These are phyloP conservation scores for Mergus octosetaceus DNA, from an alignment of 2,797 vertebrate species.

Conservation along the genomic window DNA sequence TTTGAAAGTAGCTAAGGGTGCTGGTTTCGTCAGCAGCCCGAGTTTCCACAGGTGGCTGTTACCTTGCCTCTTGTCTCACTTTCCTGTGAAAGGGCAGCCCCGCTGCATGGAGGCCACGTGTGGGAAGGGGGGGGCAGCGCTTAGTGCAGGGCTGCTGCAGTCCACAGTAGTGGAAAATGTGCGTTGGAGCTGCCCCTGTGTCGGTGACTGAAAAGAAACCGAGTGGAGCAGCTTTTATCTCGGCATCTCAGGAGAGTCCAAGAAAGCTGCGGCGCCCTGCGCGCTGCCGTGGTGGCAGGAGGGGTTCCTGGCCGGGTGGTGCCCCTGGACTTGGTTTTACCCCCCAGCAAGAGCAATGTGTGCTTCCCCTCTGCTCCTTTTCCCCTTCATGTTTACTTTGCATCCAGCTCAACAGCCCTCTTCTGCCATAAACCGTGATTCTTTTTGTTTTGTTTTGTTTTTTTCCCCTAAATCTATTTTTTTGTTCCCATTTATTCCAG, in stretches of 20 bases:
- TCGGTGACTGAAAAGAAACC: not conserved
- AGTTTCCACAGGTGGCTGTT: not conserved
- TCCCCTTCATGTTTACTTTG: not conserved
- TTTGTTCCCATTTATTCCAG: slow-evolving; percentile 81
- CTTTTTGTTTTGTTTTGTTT: not conserved
- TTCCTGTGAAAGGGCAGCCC: not conserved
- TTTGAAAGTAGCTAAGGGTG: not conserved
- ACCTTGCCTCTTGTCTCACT: not conserved
- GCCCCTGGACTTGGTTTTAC: not conserved
- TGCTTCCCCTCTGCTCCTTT: not conserved
- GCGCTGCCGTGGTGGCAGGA: not conserved
- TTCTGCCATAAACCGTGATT: slow-evolving; percentile 43
- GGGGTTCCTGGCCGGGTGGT: not conserved
- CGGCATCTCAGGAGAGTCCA: not conserved
- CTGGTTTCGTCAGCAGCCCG: not conserved
- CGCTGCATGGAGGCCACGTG: fast-evolving
- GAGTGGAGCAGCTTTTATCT: not conserved
- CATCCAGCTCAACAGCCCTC: not conserved
- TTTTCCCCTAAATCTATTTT: slow-evolving; percentile 66
- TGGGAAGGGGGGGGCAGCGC: fast-evolving
- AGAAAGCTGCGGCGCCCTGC: not conserved
- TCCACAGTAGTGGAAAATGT: not conserved
- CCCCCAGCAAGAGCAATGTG: not conserved
- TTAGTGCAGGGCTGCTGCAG: not conserved
- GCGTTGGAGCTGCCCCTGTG: not conserved